phyloP scores from a whole-genome alignment of 2,113 vertebrate genomes.

The Urocitellus parryii region DNA sequence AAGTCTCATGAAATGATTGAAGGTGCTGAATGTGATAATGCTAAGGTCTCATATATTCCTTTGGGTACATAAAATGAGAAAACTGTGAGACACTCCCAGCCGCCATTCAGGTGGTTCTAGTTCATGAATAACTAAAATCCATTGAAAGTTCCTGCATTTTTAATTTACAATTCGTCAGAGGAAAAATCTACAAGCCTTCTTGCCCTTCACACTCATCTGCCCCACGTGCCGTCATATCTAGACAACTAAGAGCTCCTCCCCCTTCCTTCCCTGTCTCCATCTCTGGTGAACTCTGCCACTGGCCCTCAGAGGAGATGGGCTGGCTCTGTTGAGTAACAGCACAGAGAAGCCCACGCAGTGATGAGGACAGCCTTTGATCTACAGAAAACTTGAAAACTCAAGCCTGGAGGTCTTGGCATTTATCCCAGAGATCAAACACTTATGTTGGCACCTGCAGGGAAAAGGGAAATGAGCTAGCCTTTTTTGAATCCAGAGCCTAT shows the following conservation, averaged over 20 bases:
- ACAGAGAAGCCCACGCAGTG: slow-evolving; percentile 64
- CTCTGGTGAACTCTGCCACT: slow-evolving; percentile 55
- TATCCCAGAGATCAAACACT: slow-evolving; percentile 82
- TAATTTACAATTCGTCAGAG: slow-evolving; percentile 30
- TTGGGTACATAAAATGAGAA: not conserved
- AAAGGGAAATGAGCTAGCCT: slow-evolving; percentile 76
- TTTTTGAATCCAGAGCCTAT: slow-evolving; percentile 71
- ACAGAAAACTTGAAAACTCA: slow-evolving; percentile 75
- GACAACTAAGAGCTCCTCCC: slow-evolving; percentile 18
- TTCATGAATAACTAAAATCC: slow-evolving; percentile 55
- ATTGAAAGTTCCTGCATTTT: slow-evolving; percentile 32
- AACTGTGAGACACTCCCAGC: not conserved
- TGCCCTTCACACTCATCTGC: slow-evolving; percentile 35
- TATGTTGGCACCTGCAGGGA: slow-evolving; percentile 79
- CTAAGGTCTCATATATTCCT: not conserved
- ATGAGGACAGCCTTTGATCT: slow-evolving; percentile 78
- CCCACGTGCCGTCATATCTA: slow-evolving; percentile 1
- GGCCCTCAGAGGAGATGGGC: slow-evolving; percentile 67
- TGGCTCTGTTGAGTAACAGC: slow-evolving; percentile 72
- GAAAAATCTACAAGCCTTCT: slow-evolving; percentile 13
- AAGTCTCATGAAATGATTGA: slow-evolving; percentile 3
- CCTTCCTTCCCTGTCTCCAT: slow-evolving; percentile 32
- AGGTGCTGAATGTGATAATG: not conserved
- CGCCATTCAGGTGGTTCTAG: slow-evolving; percentile 1
- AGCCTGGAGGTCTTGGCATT: slow-evolving; percentile 77